Percentiles rank a stretch among this genome's conserved stretches.
Conservation (phyloP, 2,888 invertebrate genomes). For the Homarus gammarus region DNA sequence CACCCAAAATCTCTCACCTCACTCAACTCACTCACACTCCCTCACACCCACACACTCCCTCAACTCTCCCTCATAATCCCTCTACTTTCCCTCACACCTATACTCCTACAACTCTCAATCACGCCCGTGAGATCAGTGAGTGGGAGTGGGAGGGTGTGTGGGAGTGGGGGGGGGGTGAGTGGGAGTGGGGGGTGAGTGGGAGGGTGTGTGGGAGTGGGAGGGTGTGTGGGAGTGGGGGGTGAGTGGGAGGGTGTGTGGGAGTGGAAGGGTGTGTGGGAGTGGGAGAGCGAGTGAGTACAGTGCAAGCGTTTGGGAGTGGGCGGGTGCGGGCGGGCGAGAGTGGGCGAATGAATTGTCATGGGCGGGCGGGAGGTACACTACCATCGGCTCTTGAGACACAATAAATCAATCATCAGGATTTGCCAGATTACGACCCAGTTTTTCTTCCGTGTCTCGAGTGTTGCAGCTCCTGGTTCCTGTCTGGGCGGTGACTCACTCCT, state of each 20-base stretch:
- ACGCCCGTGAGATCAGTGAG: too few relatives aligned
- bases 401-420: constrained; percentile 11
- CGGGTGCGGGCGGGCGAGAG: too few relatives aligned
- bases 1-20: too few relatives aligned
- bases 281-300: constrained; percentile 19
- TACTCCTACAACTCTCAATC: too few relatives aligned
- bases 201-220: neutral
- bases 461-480: too few relatives aligned
- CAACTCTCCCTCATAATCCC: too few relatives aligned
- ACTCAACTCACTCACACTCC: too few relatives aligned
- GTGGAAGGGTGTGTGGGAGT: neutral
- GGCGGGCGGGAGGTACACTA: neutral
- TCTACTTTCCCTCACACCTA: too few relatives aligned
- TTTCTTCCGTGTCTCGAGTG: neutral
- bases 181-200: neutral
- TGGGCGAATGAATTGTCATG: constrained; percentile 13
- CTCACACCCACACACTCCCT: too few relatives aligned
- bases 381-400: neutral
- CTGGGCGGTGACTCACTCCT: too few relatives aligned
- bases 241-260: neutral
- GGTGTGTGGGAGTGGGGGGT: neutral
- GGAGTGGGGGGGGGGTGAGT: neutral
- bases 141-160: too few relatives aligned
- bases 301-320: too few relatives aligned
- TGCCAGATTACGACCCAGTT: constrained; percentile 1